Conservation (phyloP, 2,888 invertebrate genomes). For the Cepaea hortensis region DNA sequence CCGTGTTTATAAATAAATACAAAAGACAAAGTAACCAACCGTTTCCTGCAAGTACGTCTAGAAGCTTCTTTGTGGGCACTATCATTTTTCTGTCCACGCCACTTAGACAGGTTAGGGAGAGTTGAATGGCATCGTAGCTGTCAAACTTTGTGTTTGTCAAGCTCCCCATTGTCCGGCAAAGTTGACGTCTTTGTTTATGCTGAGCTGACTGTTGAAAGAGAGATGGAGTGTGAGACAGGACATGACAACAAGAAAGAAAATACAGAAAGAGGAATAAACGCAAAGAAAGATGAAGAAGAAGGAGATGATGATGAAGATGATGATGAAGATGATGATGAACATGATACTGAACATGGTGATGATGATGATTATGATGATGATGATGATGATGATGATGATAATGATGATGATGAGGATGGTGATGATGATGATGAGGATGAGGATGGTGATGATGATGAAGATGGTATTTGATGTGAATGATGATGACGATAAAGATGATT, state of each 20-base stretch:
- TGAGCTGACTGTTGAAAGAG: neutral
- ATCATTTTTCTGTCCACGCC: constrained; percentile 30
- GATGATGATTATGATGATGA: too few species aligned
- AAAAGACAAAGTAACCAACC: neutral
- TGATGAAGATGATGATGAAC: too few species aligned
- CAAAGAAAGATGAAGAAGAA: too few species aligned
- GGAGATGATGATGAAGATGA: too few species aligned
- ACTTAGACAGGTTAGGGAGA: constrained; percentile 38
- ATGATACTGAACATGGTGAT: too few species aligned
- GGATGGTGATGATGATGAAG: neutral
- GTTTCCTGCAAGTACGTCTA: neutral
- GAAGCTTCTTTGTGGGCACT: neutral
- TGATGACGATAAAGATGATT: too few species aligned
- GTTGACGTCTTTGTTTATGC: neutral
- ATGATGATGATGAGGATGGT: too few species aligned
- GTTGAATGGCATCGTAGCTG: constrained; percentile 23
- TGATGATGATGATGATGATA: neutral
- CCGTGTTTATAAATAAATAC: too few species aligned
- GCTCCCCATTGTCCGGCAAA: neutral
- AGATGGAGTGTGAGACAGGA: neutral
- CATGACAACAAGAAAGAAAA: neutral
- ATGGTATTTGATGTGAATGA: too few species aligned
- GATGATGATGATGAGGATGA: too few species aligned
- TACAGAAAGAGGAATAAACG: neutral
- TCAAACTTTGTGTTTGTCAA: neutral